Base-by-base conservation (phyloP, 2,888 invertebrate species). In the Syrphus vitripennis region DNA sequence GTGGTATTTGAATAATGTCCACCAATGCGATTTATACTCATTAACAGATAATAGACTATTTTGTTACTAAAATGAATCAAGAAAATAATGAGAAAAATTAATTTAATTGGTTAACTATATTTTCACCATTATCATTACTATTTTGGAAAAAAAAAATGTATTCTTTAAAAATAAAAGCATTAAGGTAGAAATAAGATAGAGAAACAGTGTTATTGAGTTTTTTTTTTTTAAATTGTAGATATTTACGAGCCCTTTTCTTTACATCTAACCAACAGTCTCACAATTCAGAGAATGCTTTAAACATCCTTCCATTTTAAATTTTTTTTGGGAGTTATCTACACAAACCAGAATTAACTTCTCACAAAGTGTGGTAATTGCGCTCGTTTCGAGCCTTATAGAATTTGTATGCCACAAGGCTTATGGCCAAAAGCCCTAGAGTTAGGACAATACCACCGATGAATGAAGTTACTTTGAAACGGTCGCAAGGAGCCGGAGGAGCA, bases 361-460 rank as follows among this genome's bases (percentile, higher is more conserved):
- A 98, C 91, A 98, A 95, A 83, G 97, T 97, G 90, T 97, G 97
- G 92, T 98, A 98, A 93, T 97, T 97, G 89, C 95, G 94, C 92
- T 97, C 97, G 79, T 96, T 96, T 90, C 96, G 95, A 84, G 97
- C 95, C 92, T 96, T 96, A 93, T 97, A 98, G 92, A 97, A 97
- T 91, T 97, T 97, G 93, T 96, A 96, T 42, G 96, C 96, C 90
- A 97, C 95, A 92, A 96, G 95, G 3, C 95, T 95, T 78, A 98
- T 95, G 10, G 96, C 97, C 72, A 97, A 94, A 21, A 97, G 92
- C 37, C 97, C 97, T 24, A 95, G 92, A 9, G 96, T 95, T 79
- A 98, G 93, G 31, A 97, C 95, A 83, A 98, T 97, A 53, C 98
- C 98, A 34, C 97, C 98, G 87, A 96, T 94, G 91, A 96, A 96